Base-by-base conservation (phyloP, 2,888 invertebrate species). In the Crossocerus cetratus region DNA sequence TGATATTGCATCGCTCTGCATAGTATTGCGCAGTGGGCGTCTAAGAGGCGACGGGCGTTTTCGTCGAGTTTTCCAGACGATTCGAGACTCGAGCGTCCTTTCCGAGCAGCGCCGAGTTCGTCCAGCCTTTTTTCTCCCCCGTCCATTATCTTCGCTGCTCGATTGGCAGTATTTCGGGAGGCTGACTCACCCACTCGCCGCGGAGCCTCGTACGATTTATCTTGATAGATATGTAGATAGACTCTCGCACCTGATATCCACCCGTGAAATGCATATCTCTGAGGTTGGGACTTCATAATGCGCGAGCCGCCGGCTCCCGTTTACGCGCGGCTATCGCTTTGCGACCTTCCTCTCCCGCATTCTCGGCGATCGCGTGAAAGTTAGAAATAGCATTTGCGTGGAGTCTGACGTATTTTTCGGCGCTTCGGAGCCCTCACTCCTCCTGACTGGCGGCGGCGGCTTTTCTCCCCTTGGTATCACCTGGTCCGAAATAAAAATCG, bases 351-450 rank as follows among this genome's bases (percentile, higher is more conserved):
- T 32, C 32, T 69, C 45, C 22, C 67, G 75, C 71, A 65, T 76
- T 79, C 74, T 63, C 62, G 62, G 62, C 65, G 72, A 80, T 82
- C 83, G 83, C 77, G 81, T 77, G 80, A 69, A 81, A 69, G 82
- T 83, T 84, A 78, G 82, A 85, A 85, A 85, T 85, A 85, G 83
- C 82, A 81, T 82, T 78, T 67, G 71, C 73, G 75, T 73, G 70
- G 69, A 78, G 65, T 32, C 32, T 79, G 82, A 83, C 79, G 83
- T 72, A 69, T 72, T 66, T 78, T 79, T 72, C 66, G 63, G 67
- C 63, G 65, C 54, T 56, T 20, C 55, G 58, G 55, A 68, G 60
- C 49, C 16, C 49, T 13, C 44, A 21, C 43, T 42, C 60, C 42
- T 4, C n/a, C n/a, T n/a, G n/a, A n/a, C n/a, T 43, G 5, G 43